These are phyloP conservation scores for Alosa alosa DNA, from an alignment of 2,113 vertebrate genomes.

Conservation along the genomic window DNA sequence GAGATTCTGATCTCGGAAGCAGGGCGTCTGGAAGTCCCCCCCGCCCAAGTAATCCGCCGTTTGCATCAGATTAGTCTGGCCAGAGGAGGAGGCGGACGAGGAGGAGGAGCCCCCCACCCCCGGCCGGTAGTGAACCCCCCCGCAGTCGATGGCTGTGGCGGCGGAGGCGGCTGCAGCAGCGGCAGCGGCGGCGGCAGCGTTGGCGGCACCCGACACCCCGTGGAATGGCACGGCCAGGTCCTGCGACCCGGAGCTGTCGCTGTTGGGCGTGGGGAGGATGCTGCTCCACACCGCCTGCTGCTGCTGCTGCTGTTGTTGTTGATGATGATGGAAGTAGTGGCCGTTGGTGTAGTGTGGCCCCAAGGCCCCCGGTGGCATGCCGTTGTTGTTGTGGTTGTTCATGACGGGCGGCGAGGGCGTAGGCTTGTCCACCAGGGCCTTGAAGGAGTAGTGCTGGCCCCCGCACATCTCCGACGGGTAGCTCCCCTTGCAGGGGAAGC, in stretches of 20 bases:
- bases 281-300: constrained; percentile 92
- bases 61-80: constrained; percentile 94
- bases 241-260: constrained; percentile 98
- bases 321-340: constrained; percentile 81
- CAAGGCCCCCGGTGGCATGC: constrained; percentile 85
- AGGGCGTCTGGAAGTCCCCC: constrained; percentile 97
- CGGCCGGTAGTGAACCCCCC: constrained; percentile 87
- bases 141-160: constrained; percentile 85
- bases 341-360: constrained; percentile 87
- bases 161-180: constrained; percentile 68
- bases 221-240: constrained; percentile 93
- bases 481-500: constrained; percentile 82
- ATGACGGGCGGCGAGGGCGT: constrained; percentile 88
- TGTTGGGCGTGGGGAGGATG: constrained; percentile 96
- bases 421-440: constrained; percentile 89
- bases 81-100: constrained; percentile 69
- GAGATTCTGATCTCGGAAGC: constrained; percentile 96
- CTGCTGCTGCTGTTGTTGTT: constrained; percentile 82
- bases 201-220: constrained; percentile 67
- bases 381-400: constrained; percentile 79
- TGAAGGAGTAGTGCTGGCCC: constrained; percentile 90
- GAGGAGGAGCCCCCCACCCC: constrained; percentile 72
- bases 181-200: constrained; percentile 66
- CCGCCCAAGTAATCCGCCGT: constrained; percentile 94
- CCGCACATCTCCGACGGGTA: constrained; percentile 91